These are phyloP conservation scores for Andrena bicolor DNA, from an alignment of 2,888 invertebrate genomes.

Conservation along the genomic window DNA sequence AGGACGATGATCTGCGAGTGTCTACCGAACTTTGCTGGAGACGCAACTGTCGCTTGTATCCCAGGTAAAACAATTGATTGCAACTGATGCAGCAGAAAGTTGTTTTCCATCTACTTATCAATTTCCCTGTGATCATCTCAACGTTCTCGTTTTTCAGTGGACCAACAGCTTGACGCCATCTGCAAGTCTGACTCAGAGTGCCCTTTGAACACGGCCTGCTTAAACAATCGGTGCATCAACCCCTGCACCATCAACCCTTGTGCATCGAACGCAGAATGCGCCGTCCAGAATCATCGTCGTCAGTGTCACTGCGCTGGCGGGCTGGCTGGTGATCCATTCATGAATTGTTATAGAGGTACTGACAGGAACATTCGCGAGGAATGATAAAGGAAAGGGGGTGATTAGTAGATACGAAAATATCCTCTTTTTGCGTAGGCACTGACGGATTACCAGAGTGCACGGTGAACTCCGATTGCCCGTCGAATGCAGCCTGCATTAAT, in stretches of 20 bases:
- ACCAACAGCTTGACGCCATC: slow-evolving; percentile 85
- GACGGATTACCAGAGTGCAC: slow-evolving; percentile 88
- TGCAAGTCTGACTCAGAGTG: slow-evolving; percentile 92
- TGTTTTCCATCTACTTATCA: neutral
- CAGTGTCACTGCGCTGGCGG: slow-evolving; percentile 91
- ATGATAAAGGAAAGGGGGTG: slow-evolving; percentile 3
- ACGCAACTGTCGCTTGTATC: slow-evolving; percentile 94
- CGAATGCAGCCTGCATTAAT: slow-evolving; percentile 92
- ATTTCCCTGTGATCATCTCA: neutral
- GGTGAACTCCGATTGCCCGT: slow-evolving; percentile 91
- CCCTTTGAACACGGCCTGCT: slow-evolving; percentile 89
- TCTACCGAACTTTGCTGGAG: slow-evolving; percentile 92
- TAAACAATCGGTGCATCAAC: slow-evolving; percentile 91
- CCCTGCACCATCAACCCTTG: slow-evolving; percentile 92
- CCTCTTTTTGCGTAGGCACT: slow-evolving; percentile 79
- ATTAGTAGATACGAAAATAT: neutral
- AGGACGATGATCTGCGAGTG: slow-evolving; percentile 96
- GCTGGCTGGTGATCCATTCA: slow-evolving; percentile 92
- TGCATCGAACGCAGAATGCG: slow-evolving; percentile 92
- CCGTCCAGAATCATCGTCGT: slow-evolving; percentile 91
- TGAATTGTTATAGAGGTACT: slow-evolving; percentile 89
- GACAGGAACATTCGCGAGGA: neutral
- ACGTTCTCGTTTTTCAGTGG: slow-evolving; percentile 65
- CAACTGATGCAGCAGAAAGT: neutral
- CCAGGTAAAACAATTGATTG: slow-evolving; percentile 87